Evolutionary conservation across 2,113 vertebrate species (phyloP).

Genomic region (Scalopus aquaticus): DNA sequence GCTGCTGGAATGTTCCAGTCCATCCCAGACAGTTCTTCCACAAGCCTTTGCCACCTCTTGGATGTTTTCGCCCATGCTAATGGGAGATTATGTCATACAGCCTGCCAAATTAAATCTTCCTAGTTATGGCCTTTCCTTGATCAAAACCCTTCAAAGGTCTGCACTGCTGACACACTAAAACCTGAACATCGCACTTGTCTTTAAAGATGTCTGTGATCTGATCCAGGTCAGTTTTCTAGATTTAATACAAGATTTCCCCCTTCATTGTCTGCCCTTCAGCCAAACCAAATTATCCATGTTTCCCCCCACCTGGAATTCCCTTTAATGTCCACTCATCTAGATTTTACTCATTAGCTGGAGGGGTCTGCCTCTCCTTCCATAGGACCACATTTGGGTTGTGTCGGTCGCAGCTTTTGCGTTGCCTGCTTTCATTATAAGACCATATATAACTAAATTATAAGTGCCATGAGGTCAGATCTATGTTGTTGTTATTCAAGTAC

Average conservation of each 20-base stretch:
- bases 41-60: neutral
- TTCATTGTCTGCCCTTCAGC: neutral
- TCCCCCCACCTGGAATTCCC: neutral
- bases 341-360: neutral
- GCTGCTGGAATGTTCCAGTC: neutral
- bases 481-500: neutral
- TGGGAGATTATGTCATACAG: neutral
- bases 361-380: neutral
- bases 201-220: neutral
- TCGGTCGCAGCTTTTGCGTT: neutral
- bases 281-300: neutral
- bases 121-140: neutral
- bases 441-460: neutral
- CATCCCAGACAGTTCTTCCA: too few relatives aligned
- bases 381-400: neutral
- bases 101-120: neutral
- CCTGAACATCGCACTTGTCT: neutral
- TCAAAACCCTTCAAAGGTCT: neutral
- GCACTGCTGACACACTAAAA: neutral
- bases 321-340: neutral
- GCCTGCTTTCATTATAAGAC: neutral
- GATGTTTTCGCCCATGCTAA: neutral
- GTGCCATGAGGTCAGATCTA: neutral
- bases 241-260: neutral
- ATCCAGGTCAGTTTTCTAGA: neutral